These are phyloP conservation scores for Romanogobio albipinnatus DNA, from an alignment of 2,113 vertebrate genomes.

Conservation along the genomic window DNA sequence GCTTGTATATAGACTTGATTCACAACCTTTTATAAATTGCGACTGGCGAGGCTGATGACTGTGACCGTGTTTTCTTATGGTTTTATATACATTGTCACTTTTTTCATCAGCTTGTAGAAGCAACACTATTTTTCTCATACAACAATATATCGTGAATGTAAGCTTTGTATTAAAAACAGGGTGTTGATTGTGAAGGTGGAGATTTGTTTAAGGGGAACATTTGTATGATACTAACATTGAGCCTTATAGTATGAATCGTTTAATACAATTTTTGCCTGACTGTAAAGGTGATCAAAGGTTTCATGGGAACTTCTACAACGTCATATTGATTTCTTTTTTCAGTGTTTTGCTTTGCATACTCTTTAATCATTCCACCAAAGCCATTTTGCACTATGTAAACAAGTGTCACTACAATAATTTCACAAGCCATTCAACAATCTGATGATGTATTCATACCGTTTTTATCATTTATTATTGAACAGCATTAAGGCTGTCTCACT, in stretches of 20 bases:
- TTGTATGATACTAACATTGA: conserved; percentile 32
- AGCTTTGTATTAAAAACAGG: conserved; percentile 27
- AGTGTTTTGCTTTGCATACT: conserved; percentile 25
- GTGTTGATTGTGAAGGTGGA: not conserved
- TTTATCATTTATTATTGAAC: conserved; percentile 40
- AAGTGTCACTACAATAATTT: conserved; percentile 23
- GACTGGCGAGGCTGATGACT: not conserved
- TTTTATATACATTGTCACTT: conserved; percentile 27
- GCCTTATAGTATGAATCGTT: conserved; percentile 26
- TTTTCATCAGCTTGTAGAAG: conserved; percentile 42
- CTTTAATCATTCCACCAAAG: conserved; percentile 24
- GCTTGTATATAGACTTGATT: conserved; percentile 31
- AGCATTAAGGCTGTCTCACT: conserved; percentile 50
- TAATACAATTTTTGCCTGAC: not conserved
- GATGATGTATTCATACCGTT: not conserved
- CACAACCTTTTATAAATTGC: conserved; percentile 40
- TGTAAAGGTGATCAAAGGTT: not conserved
- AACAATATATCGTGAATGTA: conserved; percentile 38
- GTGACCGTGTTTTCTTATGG: conserved; percentile 7
- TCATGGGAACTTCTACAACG: conserved; percentile 19
- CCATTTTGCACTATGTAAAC: not conserved
- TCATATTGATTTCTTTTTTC: conserved; percentile 26
- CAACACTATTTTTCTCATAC: conserved; percentile 50
- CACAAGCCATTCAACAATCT: conserved; percentile 6
- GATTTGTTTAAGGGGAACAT: conserved; percentile 2